Percentiles rank a stretch among this genome's conserved stretches.
Conservation (phyloP, 2,113 vertebrate species). For the Corythaeola cristata region DNA sequence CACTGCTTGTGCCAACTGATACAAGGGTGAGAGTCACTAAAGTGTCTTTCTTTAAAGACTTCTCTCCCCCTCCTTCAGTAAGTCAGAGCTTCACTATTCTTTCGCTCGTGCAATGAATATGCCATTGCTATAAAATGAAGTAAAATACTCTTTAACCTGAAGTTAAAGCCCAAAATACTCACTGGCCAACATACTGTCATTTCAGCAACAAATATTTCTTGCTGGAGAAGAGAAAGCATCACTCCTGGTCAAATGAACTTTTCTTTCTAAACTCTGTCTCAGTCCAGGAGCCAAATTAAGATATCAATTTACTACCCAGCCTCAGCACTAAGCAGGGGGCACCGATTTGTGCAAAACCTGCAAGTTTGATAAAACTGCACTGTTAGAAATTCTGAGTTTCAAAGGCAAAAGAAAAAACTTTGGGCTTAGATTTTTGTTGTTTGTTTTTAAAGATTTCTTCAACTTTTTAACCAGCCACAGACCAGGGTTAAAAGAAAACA, state of each 20-base stretch:
- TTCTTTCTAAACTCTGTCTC: neutral
- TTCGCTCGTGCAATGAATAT: neutral
- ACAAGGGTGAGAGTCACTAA: neutral
- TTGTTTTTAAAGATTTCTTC: neutral
- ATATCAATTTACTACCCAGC: neutral
- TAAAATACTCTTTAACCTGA: neutral
- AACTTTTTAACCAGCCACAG: neutral
- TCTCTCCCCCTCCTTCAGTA: neutral
- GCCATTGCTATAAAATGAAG: neutral
- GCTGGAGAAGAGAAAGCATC: neutral
- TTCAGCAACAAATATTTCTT: neutral
- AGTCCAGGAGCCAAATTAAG: neutral
- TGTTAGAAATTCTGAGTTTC: neutral
- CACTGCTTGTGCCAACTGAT: neutral
- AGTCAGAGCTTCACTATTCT: neutral
- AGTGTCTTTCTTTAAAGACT: neutral
- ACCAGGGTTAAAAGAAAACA: neutral
- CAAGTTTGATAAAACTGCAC: neutral
- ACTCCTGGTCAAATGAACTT: neutral
- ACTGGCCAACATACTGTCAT: neutral
- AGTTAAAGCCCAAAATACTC: neutral
- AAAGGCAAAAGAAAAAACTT: neutral
- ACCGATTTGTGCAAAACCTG: neutral
- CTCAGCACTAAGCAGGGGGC: neutral
- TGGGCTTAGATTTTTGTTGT: neutral